Percentiles rank a stretch among this genome's conserved stretches.
These are phyloP conservation scores for Cylas formicarius DNA, from an alignment of 1,140 invertebrate genomes.

Conservation along the genomic window DNA sequence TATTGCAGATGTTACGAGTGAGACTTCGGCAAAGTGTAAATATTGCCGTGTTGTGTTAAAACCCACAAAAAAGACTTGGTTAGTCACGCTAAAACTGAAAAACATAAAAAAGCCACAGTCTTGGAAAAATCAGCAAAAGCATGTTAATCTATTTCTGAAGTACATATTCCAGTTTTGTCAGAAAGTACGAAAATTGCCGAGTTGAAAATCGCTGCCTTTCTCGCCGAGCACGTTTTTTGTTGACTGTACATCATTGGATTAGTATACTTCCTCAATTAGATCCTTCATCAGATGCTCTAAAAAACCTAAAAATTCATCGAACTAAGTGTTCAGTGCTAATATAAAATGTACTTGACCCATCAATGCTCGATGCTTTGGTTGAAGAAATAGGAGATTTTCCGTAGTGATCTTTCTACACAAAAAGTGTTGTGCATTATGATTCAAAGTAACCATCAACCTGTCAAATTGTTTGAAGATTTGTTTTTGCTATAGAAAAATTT, in stretches of 20 bases:
- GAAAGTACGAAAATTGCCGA: slow-evolving; percentile 34
- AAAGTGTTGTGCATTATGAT: slow-evolving; percentile 34
- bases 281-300: slow-evolving; percentile 23
- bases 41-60: slow-evolving; percentile 3
- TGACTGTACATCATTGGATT: slow-evolving; percentile 34
- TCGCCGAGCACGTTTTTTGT: slow-evolving; percentile 37
- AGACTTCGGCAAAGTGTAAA: slow-evolving; percentile 2
- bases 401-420: slow-evolving; percentile 33
- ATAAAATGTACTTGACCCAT: slow-evolving; percentile 34
- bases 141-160: slow-evolving; percentile 6
- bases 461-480: too few species aligned
- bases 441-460: too few species aligned
- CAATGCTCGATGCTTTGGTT: slow-evolving; percentile 30
- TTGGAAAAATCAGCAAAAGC: slow-evolving; percentile 3
- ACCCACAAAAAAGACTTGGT: slow-evolving; percentile 1
- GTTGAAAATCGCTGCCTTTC: slow-evolving; percentile 38
- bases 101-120: not conserved
- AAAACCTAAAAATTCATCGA: slow-evolving; percentile 33
- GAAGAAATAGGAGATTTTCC: slow-evolving; percentile 31
- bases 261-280: slow-evolving; percentile 28
- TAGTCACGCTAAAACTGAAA: slow-evolving; percentile 3
- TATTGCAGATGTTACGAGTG: slow-evolving; percentile 2
- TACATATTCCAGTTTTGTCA: slow-evolving; percentile 11
- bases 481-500: too few species aligned
- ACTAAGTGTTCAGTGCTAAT: slow-evolving; percentile 36